Conservation (phyloP, 2,888 invertebrate genomes). For the Pristionchus maxplancki region DNA sequence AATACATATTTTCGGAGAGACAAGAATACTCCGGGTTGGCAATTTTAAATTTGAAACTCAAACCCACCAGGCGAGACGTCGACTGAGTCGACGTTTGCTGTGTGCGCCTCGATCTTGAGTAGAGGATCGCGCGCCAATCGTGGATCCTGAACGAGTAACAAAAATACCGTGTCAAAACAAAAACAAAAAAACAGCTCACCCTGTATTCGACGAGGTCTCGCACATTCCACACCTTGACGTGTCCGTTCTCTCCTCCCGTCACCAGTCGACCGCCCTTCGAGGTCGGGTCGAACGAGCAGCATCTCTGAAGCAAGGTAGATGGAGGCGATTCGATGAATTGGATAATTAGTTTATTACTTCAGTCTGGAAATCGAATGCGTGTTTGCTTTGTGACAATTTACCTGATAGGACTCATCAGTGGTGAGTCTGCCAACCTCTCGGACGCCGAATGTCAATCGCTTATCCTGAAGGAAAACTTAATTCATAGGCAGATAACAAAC, state of each 20-base stretch:
- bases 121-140: conserved; percentile 57
- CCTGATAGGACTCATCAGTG: conserved; percentile 53
- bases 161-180: too few relatives aligned
- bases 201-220: conserved; percentile 55
- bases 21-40: too few relatives aligned
- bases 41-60: too few relatives aligned
- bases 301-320: conserved; percentile 60
- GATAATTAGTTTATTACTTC: not conserved
- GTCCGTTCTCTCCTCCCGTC: conserved; percentile 73
- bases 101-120: conserved; percentile 59
- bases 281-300: conserved; percentile 68
- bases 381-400: not conserved
- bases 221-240: conserved; percentile 71
- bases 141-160: conserved; percentile 55
- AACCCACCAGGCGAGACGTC: conserved; percentile 66
- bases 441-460: conserved; percentile 52
- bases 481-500: not conserved
- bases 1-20: too few relatives aligned
- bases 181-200: too few relatives aligned
- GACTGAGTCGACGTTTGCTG: conserved; percentile 64
- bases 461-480: not conserved
- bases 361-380: not conserved
- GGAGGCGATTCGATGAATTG: not conserved
- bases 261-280: conserved; percentile 62
- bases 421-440: conserved; percentile 52